Base-by-base conservation (phyloP, 2,888 invertebrate species). In the Xestobium rufovillosum region DNA sequence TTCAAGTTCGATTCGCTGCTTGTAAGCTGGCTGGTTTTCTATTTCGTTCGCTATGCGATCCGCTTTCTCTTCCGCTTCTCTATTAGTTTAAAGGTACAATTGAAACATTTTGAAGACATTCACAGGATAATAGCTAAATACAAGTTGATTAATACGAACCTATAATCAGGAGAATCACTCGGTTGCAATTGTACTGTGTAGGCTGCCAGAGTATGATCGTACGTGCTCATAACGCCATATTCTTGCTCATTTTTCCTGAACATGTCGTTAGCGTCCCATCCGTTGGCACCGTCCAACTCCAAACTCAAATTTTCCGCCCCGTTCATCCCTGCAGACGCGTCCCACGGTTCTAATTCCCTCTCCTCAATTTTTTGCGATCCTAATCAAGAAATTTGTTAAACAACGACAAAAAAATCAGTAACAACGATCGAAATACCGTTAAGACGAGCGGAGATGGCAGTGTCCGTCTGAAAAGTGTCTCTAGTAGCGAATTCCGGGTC, bases 191-290 rank as follows among this genome's bases (percentile, higher is more conserved):
- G 84, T 52, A 90, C 78, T 45, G 96, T 96, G 60, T 97, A 97
- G 25, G 90, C 89, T n/a, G 82, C 75, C 50, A 97, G 67, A 43
- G 85, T 83, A 56, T 91, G 87, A 60, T 92, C 91, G 63, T 88
- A 97, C 2, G 90, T 90, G 49, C 92, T 87, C 55, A 83, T 83
- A 6, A 96, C 90, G 36, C 95, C 92, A 66, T 94, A 95, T 48
- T 85, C 77, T 60, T 80, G 77, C 63, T 90, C 89, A 68, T 96
- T 96, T 63, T 83, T 88, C 47, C 83, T 76, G 68, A 97, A 97
- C 96, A 97, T 97, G 51, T 96, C 95, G 64, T 85, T 81, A 2
- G 86, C 84, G 70, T 94, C 90, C 96, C 97, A 97, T 40, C 96
- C 96, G 71, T 92, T 92, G 66, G 82, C 76, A 48, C 78, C 76